A percentile compares a stretch with the other conserved stretches of the same genome.
phyloP scores from a whole-genome alignment of 2,113 vertebrate genomes.

The Corvus cornix region DNA sequence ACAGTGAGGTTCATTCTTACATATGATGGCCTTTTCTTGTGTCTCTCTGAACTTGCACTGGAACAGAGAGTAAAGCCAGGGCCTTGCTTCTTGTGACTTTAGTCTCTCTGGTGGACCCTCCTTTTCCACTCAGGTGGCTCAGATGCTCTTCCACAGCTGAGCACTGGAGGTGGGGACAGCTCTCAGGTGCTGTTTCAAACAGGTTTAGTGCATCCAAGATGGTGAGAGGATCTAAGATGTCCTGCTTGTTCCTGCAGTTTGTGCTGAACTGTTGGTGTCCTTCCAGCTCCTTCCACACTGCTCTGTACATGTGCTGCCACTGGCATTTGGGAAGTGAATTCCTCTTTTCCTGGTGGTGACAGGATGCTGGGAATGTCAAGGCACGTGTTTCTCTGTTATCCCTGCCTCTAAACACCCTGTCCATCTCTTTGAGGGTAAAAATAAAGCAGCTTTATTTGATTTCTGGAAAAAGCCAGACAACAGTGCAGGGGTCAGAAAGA shows the following conservation, averaged over 20 bases:
- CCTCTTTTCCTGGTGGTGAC: background rate
- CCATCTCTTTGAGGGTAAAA: background rate
- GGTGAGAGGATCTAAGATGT: background rate
- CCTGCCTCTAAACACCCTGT: background rate
- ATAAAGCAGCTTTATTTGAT: constrained; percentile 34
- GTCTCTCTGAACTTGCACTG: background rate
- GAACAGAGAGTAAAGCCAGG: background rate
- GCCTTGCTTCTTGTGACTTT: background rate
- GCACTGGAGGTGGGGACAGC: background rate
- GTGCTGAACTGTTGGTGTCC: background rate
- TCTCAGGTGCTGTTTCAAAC: background rate
- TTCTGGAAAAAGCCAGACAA: constrained; percentile 52
- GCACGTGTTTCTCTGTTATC: background rate
- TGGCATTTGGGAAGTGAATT: background rate
- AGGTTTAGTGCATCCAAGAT: background rate
- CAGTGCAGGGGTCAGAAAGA: constrained; percentile 41
- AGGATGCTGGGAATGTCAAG: background rate
- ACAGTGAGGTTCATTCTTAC: accelerated
- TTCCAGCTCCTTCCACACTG: background rate
- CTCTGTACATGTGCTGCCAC: accelerated
- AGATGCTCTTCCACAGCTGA: background rate
- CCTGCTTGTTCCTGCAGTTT: background rate
- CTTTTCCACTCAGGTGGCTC: background rate
- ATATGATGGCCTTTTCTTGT: background rate
- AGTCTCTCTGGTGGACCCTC: background rate